A percentile compares a stretch with the other conserved stretches of the same genome.
Conservation (phyloP, 2,113 vertebrate species). For the Albula glossodonta region DNA sequence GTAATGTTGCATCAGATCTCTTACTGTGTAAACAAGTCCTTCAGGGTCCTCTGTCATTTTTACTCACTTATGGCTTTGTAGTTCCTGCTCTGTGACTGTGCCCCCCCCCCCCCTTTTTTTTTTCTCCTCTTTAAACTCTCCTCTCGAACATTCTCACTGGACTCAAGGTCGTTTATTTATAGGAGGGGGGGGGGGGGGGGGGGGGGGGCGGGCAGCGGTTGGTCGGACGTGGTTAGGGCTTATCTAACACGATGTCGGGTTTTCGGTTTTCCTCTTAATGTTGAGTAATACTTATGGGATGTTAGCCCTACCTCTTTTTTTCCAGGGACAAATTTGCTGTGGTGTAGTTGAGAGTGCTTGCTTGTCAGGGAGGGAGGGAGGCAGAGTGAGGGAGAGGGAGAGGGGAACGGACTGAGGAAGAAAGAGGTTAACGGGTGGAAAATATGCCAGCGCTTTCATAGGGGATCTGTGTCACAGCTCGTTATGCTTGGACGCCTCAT, state of each 20-base stretch:
- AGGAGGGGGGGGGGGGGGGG: neutral
- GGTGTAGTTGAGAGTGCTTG: neutral
- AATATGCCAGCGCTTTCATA: conserved; percentile 3
- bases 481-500: conserved; percentile 41
- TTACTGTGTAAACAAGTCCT: conserved; percentile 16
- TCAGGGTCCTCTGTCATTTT: conserved; percentile 2
- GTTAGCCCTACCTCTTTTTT: neutral
- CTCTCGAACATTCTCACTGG: too few relatives aligned
- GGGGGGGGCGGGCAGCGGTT: neutral
- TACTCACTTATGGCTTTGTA: conserved; percentile 2
- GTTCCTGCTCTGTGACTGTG: conserved; percentile 16
- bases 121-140: neutral
- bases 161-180: conserved; percentile 45
- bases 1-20: neutral
- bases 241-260: conserved; percentile 14
- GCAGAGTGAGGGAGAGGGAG: neutral
- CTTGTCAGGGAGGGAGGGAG: neutral
- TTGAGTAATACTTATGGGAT: neutral
- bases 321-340: neutral
- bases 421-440: conserved; percentile 28
- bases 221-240: neutral
- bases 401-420: conserved; percentile 27
- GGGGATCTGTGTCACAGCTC: conserved; percentile 41
- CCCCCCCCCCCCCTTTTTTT: neutral
- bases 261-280: conserved; percentile 33